Evolutionary conservation across 1,140 invertebrate species (phyloP).

Genomic region (Spodoptera litura): DNA sequence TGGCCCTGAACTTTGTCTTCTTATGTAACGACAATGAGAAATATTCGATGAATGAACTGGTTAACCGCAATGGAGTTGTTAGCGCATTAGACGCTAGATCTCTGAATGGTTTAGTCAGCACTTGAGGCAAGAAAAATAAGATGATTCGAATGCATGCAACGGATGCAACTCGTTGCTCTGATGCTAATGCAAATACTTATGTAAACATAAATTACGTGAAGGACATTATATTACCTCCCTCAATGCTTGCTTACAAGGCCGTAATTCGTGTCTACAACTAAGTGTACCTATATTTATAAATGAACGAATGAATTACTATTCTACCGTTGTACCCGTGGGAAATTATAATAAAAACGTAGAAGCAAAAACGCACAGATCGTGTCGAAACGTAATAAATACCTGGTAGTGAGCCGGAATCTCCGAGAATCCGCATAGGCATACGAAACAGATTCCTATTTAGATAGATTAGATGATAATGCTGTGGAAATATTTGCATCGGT

Average conservation of each 20-base stretch:
- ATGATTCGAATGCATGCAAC: not conserved
- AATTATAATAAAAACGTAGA: conserved; percentile 68
- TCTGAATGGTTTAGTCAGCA: not conserved
- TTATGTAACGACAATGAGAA: conserved; percentile 68
- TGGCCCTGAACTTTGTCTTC: conserved; percentile 75
- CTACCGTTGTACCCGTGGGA: conserved; percentile 76
- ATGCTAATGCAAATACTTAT: conserved; percentile 2
- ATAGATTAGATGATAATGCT: conserved; percentile 47
- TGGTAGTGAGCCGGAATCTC: conserved; percentile 75
- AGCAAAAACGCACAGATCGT: conserved; percentile 63
- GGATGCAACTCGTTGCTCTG: not conserved
- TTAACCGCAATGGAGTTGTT: conserved; percentile 31
- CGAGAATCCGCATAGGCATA: conserved; percentile 70
- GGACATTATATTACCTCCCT: conserved; percentile 16
- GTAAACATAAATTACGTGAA: conserved; percentile 10
- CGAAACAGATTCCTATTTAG: conserved; percentile 55
- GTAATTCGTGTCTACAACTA: conserved; percentile 50
- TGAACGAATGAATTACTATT: conserved; percentile 70
- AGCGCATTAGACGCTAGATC: conserved; percentile 4
- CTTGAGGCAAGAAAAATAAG: not conserved
- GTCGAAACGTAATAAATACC: conserved; percentile 72
- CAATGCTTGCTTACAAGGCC: conserved; percentile 51
- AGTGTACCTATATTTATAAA: conserved; percentile 56
- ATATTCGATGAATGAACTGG: conserved; percentile 59
- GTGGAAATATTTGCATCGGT: conserved; percentile 19